Percentiles rank a stretch among this genome's conserved stretches.
Conservation (phyloP, 1,140 invertebrate species). For the Ceratoteleas bidentatus region DNA sequence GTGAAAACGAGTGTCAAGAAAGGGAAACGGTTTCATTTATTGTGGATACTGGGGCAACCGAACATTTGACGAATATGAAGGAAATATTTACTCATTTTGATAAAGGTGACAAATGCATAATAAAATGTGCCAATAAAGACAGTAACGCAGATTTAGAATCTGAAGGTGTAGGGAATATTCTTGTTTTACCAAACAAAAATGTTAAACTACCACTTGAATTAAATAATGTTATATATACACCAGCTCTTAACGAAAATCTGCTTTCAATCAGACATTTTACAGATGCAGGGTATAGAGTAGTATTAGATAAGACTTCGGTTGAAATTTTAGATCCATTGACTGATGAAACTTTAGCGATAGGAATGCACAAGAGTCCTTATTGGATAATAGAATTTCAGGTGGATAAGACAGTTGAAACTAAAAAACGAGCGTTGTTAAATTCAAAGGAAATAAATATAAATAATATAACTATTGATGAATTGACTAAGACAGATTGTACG, state of each 20-base stretch:
- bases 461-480: not conserved
- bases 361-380: constrained; percentile 15
- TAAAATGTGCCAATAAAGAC: not conserved
- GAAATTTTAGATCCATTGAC: constrained; percentile 16
- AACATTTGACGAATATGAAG: constrained; percentile 30
- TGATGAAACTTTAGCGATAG: constrained; percentile 6
- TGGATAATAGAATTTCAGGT: constrained; percentile 30
- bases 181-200: not conserved
- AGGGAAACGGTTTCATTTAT: not conserved
- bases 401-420: not conserved
- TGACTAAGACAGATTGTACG: no score
- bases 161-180: constrained; percentile 12
- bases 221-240: constrained; percentile 20
- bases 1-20: not conserved
- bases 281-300: constrained; percentile 9
- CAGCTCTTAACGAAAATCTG: constrained; percentile 6
- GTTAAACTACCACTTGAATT: constrained; percentile 4
- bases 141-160: constrained; percentile 1
- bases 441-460: not conserved
- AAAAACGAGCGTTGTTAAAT: not conserved
- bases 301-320: constrained; percentile 12
- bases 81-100: constrained; percentile 66
- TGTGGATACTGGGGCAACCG: not conserved
- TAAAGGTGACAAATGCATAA: constrained; percentile 11
- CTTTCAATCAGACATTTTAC: not conserved